Evolutionary conservation across 2,888 invertebrate genomes (phyloP).

Genomic region (Thymelicus lineola): DNA sequence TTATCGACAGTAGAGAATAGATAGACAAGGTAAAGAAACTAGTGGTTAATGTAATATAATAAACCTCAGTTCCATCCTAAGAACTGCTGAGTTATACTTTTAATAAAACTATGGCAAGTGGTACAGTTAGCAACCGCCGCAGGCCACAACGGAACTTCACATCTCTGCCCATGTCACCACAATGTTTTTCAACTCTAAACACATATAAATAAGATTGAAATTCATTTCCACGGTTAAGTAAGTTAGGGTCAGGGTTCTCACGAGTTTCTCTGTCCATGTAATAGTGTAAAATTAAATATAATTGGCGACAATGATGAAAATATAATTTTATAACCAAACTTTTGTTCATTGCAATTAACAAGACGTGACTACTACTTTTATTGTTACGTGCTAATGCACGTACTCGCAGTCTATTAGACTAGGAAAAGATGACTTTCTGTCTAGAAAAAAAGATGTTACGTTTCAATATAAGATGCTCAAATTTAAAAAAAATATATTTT

Average conservation of each 20-base stretch:
- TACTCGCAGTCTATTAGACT: too few species aligned
- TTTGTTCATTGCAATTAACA: too few species aligned
- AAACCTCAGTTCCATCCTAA: too few species aligned
- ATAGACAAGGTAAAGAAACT: neutral
- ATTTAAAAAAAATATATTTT: too few species aligned
- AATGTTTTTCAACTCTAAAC: neutral
- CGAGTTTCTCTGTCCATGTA: slow-evolving; percentile 25
- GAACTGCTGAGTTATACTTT: neutral
- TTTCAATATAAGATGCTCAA: too few species aligned
- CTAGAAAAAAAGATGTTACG: too few species aligned
- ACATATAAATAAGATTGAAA: neutral
- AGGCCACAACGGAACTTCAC: slow-evolving; percentile 27
- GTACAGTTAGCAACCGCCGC: slow-evolving; percentile 31
- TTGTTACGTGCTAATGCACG: too few species aligned
- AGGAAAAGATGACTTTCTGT: too few species aligned
- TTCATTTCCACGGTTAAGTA: too few species aligned
- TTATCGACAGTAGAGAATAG: neutral
- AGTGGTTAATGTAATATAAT: neutral
- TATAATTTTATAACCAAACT: neutral
- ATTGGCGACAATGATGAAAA: slow-evolving; percentile 8
- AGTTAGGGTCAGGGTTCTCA: slow-evolving; percentile 4
- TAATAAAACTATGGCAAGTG: slow-evolving; percentile 27
- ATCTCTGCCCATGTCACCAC: neutral
- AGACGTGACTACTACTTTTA: too few species aligned
- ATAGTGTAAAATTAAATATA: slow-evolving; percentile 17